A percentile compares a stretch with the other conserved stretches of the same genome.
Conservation (phyloP, 2,888 invertebrate genomes). For the Orthosia gracilis region DNA sequence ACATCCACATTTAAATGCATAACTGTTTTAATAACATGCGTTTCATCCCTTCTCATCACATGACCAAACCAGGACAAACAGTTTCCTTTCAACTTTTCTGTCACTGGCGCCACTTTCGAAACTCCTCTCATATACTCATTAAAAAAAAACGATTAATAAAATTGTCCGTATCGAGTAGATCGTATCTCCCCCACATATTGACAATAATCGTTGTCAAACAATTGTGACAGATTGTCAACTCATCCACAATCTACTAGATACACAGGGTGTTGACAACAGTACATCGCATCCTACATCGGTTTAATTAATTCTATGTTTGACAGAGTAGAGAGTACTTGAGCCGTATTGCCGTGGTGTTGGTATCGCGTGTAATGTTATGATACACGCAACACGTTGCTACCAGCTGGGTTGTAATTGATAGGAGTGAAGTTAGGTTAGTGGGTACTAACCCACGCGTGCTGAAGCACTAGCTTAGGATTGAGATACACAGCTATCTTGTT, state of each 20-base stretch:
- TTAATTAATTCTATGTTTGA: conserved; percentile 33
- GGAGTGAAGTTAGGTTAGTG: conserved; percentile 28
- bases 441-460: too few species aligned
- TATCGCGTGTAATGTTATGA: conserved; percentile 38
- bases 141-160: not conserved
- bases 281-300: conserved; percentile 9
- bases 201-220: conserved; percentile 37
- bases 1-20: too few species aligned
- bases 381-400: conserved; percentile 27
- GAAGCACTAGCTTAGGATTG: not conserved
- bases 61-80: too few species aligned
- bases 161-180: not conserved
- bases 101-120: too few species aligned
- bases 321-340: conserved; percentile 15
- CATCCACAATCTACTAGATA: conserved; percentile 21
- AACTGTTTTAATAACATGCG: too few species aligned
- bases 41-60: too few species aligned
- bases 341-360: conserved; percentile 7
- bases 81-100: too few species aligned
- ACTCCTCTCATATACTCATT: too few species aligned
- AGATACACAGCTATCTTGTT: not conserved
- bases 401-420: conserved; percentile 33
- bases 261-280: conserved; percentile 29
- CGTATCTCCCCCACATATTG: conserved; percentile 1
- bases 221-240: conserved; percentile 42